A percentile compares a stretch with the other conserved stretches of the same genome.
Evolutionary conservation across 2,113 vertebrate species (phyloP).

Genomic region (Micronisus gabar): DNA sequence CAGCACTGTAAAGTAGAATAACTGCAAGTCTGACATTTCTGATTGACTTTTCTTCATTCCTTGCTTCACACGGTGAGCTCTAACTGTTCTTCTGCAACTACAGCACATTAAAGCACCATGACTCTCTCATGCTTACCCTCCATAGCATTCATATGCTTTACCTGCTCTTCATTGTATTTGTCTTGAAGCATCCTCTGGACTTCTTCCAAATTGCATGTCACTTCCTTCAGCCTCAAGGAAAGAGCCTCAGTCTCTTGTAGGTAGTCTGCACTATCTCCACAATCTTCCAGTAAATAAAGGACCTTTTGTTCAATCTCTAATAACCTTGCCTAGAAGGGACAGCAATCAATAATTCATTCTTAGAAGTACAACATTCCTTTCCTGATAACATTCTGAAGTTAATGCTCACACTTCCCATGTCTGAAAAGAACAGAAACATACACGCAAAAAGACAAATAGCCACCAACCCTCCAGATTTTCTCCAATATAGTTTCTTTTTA

Average conservation of each 20-base stretch:
- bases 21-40: background rate
- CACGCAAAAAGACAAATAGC: background rate
- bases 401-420: background rate
- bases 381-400: background rate
- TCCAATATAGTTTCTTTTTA: background rate
- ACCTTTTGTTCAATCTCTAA: constrained; percentile 88
- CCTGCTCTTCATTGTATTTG: constrained; percentile 72
- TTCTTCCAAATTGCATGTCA: constrained; percentile 83
- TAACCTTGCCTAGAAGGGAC: constrained; percentile 79
- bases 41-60: background rate
- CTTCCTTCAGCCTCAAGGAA: constrained; percentile 79
- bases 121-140: background rate
- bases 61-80: background rate
- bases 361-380: background rate
- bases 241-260: constrained; percentile 78
- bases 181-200: constrained; percentile 85
- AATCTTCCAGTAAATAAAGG: constrained; percentile 61
- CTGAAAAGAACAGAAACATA: background rate
- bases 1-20: background rate
- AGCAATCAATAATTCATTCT: constrained; percentile 8
- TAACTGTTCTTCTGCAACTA: background rate
- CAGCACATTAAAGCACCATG: background rate
- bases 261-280: constrained; percentile 45
- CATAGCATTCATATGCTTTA: constrained; percentile 2
- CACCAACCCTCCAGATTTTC: background rate